A percentile compares a stretch with the other conserved stretches of the same genome.
These are phyloP conservation scores for Peromyscus melanophrys DNA, from an alignment of 2,797 vertebrate species.

Conservation along the genomic window DNA sequence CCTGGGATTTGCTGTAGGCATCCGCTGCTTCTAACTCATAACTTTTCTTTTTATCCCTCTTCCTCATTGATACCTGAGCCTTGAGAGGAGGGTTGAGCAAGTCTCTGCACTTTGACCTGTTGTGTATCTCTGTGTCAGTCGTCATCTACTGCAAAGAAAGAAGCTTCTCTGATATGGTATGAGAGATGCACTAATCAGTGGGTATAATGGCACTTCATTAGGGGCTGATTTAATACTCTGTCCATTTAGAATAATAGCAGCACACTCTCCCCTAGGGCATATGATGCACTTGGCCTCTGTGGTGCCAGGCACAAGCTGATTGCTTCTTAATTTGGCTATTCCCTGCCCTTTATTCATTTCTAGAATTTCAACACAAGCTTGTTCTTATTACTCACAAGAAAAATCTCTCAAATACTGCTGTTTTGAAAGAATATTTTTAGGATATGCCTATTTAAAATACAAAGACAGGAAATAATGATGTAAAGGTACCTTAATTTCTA, in stretches of 20 bases:
- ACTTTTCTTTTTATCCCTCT: too few relatives aligned
- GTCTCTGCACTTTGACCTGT: background rate
- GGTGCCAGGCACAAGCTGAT: background rate
- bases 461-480: slow-evolving; percentile 6
- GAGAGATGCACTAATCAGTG: background rate
- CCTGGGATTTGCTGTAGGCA: background rate
- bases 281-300: background rate
- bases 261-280: background rate
- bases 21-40: background rate
- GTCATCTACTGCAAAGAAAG: background rate
- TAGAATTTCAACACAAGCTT: slow-evolving; percentile 13
- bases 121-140: background rate
- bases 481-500: slow-evolving; percentile 71
- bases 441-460: slow-evolving; percentile 48
- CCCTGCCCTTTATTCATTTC: slow-evolving; percentile 46
- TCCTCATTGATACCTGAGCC: too few relatives aligned
- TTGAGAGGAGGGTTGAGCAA: too few relatives aligned
- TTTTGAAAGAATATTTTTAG: slow-evolving; percentile 72
- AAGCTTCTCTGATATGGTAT: background rate
- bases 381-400: slow-evolving; percentile 48
- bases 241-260: background rate
- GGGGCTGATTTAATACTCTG: background rate
- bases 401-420: slow-evolving; percentile 74
- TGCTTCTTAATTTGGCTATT: slow-evolving; percentile 35
- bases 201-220: background rate